phyloP scores from a whole-genome alignment of 1,140 invertebrate species.

The Drosophila pruinosa region DNA sequence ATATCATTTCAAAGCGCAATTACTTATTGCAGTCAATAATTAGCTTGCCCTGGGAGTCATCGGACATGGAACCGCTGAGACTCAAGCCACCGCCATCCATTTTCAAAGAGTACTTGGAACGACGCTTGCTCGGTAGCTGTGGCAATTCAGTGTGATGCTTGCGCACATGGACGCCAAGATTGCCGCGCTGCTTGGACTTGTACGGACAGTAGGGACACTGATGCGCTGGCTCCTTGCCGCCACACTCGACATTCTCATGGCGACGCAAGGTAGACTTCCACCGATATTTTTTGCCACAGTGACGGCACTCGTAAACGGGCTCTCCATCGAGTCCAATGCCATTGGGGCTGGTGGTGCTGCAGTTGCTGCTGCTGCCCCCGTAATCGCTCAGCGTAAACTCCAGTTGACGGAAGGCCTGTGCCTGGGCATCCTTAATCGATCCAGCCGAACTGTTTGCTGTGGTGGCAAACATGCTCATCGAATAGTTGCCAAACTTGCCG shows the following conservation, averaged over 20 bases:
- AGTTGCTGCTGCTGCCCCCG: conserved; percentile 64
- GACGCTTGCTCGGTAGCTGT: conserved; percentile 79
- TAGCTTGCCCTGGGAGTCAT: conserved; percentile 75
- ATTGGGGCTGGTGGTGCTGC: conserved; percentile 64
- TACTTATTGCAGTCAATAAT: conserved; percentile 74
- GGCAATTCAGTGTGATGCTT: conserved; percentile 86
- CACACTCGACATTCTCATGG: conserved; percentile 93
- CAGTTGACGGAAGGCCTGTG: conserved; percentile 72
- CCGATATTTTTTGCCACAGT: conserved; percentile 91
- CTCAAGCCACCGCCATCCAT: conserved; percentile 30
- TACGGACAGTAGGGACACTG: conserved; percentile 92
- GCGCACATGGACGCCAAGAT: conserved; percentile 90
- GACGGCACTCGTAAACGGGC: conserved; percentile 89
- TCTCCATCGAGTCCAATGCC: conserved; percentile 84
- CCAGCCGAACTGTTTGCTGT: conserved; percentile 45
- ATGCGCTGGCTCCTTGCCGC: conserved; percentile 91
- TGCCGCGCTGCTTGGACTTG: conserved; percentile 90
- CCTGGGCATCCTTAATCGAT: conserved; percentile 63
- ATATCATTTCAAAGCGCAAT: conserved; percentile 7
- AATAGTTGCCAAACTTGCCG: conserved; percentile 43
- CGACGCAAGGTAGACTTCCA: conserved; percentile 92
- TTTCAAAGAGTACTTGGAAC: conserved; percentile 78
- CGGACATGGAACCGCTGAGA: conserved; percentile 62
- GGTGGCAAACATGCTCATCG: conserved; percentile 48
- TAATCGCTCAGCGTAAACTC: conserved; percentile 75